These are phyloP conservation scores for Leptobrachium ailaonicum DNA, from an alignment of 2,113 vertebrate genomes.

Conservation along the genomic window DNA sequence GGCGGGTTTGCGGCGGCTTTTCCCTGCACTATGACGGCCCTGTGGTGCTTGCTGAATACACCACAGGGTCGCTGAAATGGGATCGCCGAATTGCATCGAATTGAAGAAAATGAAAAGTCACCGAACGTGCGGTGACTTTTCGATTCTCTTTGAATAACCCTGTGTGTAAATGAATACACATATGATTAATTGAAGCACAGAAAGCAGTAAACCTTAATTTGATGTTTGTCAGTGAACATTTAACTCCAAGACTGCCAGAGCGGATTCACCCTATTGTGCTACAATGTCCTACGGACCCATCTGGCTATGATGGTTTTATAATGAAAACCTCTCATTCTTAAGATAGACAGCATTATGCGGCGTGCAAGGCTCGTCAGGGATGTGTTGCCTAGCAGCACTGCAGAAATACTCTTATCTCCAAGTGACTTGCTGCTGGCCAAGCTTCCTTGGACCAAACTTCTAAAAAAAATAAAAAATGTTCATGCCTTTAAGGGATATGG, in stretches of 20 bases:
- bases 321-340: not conserved
- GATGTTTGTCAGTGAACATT: not conserved
- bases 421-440: slow-evolving; percentile 16
- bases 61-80: too few species aligned
- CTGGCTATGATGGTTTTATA: not conserved
- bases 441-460: slow-evolving; percentile 17
- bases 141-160: too few species aligned
- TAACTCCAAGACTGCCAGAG: not conserved
- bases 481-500: slow-evolving; percentile 23
- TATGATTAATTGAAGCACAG: too few species aligned
- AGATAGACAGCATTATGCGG: not conserved
- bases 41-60: too few species aligned
- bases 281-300: not conserved
- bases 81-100: too few species aligned
- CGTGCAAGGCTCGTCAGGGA: not conserved
- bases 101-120: too few species aligned
- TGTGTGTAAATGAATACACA: too few species aligned
- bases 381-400: slow-evolving; percentile 15
- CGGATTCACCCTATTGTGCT: not conserved
- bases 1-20: too few species aligned
- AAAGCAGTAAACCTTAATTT: too few species aligned
- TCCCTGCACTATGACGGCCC: too few species aligned
- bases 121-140: too few species aligned
- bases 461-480: not conserved
- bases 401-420: slow-evolving; percentile 25